These are phyloP conservation scores for Chauna torquata DNA, from an alignment of 2,113 vertebrate genomes.

Conservation along the genomic window DNA sequence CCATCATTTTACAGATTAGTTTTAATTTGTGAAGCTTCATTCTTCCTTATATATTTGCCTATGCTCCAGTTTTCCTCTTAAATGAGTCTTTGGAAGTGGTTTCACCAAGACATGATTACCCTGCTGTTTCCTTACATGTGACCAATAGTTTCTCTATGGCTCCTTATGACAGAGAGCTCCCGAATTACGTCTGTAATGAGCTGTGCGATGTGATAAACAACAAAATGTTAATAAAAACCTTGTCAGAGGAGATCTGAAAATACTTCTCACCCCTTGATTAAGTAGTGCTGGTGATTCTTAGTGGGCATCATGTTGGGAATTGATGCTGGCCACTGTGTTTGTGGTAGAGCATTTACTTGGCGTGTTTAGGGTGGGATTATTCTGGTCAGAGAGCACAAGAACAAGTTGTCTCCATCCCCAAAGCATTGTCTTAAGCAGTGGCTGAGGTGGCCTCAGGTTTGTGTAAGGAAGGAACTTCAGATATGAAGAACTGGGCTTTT, in stretches of 20 bases:
- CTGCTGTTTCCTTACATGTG: neutral
- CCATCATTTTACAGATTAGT: neutral
- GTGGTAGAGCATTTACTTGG: neutral
- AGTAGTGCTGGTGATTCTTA: neutral
- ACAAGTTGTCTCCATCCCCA: neutral
- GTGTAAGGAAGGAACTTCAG: neutral
- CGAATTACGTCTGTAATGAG: neutral
- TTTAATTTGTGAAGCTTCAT: neutral
- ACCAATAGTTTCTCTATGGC: neutral
- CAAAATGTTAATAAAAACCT: neutral
- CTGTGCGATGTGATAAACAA: neutral
- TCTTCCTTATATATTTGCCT: neutral
- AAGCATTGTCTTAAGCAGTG: neutral
- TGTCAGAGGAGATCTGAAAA: neutral
- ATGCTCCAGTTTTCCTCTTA: neutral
- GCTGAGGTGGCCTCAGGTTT: neutral
- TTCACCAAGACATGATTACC: neutral
- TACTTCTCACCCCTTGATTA: neutral
- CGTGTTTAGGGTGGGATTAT: neutral
- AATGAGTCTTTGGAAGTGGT: neutral
- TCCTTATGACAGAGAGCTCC: neutral
- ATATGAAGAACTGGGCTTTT: neutral
- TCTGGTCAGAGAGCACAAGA: neutral
- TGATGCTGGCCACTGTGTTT: neutral
- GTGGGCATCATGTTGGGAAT: neutral